Base-by-base conservation (phyloP, 2,797 vertebrate species). In the Toxotes lorentzi region DNA sequence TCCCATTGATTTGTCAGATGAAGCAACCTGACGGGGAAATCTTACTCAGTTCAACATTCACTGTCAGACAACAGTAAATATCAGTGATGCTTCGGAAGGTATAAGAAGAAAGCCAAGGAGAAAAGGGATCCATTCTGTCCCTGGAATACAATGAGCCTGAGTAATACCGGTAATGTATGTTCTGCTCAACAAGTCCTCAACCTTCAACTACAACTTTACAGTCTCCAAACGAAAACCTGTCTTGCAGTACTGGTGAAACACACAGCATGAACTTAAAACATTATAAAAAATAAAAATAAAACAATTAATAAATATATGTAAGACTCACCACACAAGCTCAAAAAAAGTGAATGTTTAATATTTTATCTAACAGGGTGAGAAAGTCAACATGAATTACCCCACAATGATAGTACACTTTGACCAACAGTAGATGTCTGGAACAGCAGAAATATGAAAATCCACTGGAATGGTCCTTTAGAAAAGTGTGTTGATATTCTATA, bases 1-100 rank as follows among this genome's bases (percentile, higher is more conserved):
- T 87, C 38, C 13, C 47, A 92, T 89, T 89, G 89, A 92, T 89
- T 88, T 69, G 70, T 76, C 72, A 74, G 61, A 62, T 73, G 69
- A 23, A 67, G 74, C 53, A 7, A 38, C 47, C 50, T 56, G 68
- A 82, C 10, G 27, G 66, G 72, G 57, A 83, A 78, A 70, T 78
- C 50, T 63, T 59, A 45, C 72, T 72, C 38, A 2, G 54, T 45
- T 86, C 51, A 50, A 32, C 70, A 69, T 75, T 77, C 34, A 83
- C 76, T 75, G 86, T 73, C 57, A 50, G 57, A 82, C 50, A 43
- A 53, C 60, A 48, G 76, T 32, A 61, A 61, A 69, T 72, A 81
- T 78, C 2, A 8, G n/a, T 51, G 30, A 54, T 41, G 53, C 30
- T 10, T 32, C 61, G 30, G 17, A 63, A 51, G 12, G 43, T 41